A percentile compares a stretch with the other conserved stretches of the same genome.
Evolutionary conservation across 2,113 vertebrate species (phyloP).

Genomic region (Coreoperca whiteheadi): DNA sequence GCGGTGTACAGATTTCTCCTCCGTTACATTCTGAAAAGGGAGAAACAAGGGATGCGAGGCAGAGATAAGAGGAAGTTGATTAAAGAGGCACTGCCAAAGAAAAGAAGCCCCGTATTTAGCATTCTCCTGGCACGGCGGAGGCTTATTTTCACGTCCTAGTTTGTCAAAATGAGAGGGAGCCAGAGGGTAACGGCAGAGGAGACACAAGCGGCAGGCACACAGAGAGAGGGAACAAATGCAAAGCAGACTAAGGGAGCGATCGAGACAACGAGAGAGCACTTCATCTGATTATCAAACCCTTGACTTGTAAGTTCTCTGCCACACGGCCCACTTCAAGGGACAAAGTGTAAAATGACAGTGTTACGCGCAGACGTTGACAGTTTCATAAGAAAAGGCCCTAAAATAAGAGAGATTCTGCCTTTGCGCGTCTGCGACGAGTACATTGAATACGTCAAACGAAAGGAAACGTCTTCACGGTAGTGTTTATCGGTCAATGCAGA

Average conservation of each 20-base stretch:
- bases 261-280: conserved; percentile 38
- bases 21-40: conserved; percentile 64
- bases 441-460: too few species aligned
- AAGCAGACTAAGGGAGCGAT: conserved; percentile 43
- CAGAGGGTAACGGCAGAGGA: conserved; percentile 72
- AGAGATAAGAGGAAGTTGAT: conserved; percentile 81
- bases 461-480: too few species aligned
- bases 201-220: conserved; percentile 58
- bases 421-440: too few species aligned
- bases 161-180: conserved; percentile 77
- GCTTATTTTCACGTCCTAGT: conserved; percentile 82
- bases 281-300: conserved; percentile 70
- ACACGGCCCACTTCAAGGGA: conserved; percentile 61
- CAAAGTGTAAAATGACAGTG: conserved; percentile 62
- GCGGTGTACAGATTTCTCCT: conserved; percentile 68
- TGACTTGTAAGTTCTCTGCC: conserved; percentile 41
- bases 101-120: conserved; percentile 77
- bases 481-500: not conserved
- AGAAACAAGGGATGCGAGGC: conserved; percentile 77
- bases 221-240: conserved; percentile 53
- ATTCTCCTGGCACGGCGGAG: conserved; percentile 74
- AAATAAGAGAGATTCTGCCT: conserved; percentile 22
- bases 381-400: conserved; percentile 53
- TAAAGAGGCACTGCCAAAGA: conserved; percentile 76
- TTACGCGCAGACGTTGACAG: conserved; percentile 59